Evolutionary conservation across 2,797 vertebrate species (phyloP).

Genomic region (Clarias platycephalus): DNA sequence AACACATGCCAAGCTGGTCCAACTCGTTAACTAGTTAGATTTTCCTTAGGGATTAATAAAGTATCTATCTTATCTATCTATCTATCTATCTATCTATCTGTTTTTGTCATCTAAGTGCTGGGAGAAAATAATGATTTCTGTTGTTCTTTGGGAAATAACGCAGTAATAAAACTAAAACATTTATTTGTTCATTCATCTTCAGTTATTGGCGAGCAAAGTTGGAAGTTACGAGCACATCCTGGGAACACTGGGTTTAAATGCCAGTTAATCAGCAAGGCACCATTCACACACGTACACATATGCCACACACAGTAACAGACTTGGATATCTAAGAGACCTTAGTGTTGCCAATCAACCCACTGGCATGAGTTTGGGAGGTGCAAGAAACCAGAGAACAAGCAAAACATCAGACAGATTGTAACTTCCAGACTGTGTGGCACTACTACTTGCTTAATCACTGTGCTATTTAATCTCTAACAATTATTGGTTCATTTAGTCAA

Average conservation of each 20-base stretch:
- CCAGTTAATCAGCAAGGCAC: background rate
- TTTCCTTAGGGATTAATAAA: too few relatives aligned
- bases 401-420: background rate
- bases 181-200: background rate
- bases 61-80: too few relatives aligned
- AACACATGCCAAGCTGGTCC: background rate
- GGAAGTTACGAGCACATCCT: background rate
- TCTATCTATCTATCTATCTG: too few relatives aligned
- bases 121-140: background rate
- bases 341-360: background rate
- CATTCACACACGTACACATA: background rate
- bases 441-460: background rate
- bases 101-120: background rate
- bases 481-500: background rate
- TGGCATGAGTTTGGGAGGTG: background rate
- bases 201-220: background rate
- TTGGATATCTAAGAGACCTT: background rate
- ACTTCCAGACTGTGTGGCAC: background rate
- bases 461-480: background rate
- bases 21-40: background rate
- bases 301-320: background rate
- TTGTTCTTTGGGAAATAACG: background rate
- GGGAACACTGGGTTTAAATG: background rate
- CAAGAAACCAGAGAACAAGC: background rate
- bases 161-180: background rate